Evolutionary conservation across 2,797 vertebrate genomes (phyloP), one percentile per base, ranked within the genome.

Genomic region (Fringilla coelebs): DNA sequence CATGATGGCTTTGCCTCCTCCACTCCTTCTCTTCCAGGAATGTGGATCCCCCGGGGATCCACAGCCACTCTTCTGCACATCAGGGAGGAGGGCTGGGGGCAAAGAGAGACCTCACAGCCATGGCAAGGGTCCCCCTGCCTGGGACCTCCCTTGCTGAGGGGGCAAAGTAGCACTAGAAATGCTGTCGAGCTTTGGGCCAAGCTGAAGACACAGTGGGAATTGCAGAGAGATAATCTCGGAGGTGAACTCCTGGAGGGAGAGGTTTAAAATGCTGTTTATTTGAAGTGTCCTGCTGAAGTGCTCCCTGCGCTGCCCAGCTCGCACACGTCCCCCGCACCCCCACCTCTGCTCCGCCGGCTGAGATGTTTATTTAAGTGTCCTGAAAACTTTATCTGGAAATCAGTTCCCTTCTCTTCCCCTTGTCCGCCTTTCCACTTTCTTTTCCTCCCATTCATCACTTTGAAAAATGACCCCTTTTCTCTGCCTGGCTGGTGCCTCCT

Each of bases 381-480:
- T 80, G 93, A 89, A 93, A 94, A 91, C 88, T 89, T 96, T 96
- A 97, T 96, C 96, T 92, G 94, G 61, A 79, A 89, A 96, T 96
- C 95, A 48, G 89, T 89, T 95, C 93, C 95, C 75, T 94, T 91
- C 96, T 94, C 73, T 91, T 93, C 82, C 78, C 92, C 96, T 94
- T 86, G 78, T 95, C 83, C 4, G 51, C 93, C 90, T 95, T 93
- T 94, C 93, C 97, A 91, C 93, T 96, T 96, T 97, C 94, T 73
- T 94, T 96, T 96, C 93, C 81, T 95, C 90, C 94, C 95, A 97
- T 97, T 88, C 92, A 97, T 97, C 96, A 97, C 96, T 94, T 92
- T 97, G 94, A 97, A 82, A 93, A 96, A 96, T 82, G 89, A 87
- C 41, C 62, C 6, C 0, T 74, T 90, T 86, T 86, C 82, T 89